These are phyloP conservation scores for Acinonyx jubatus DNA, from an alignment of 2,113 vertebrate genomes.

Conservation along the genomic window DNA sequence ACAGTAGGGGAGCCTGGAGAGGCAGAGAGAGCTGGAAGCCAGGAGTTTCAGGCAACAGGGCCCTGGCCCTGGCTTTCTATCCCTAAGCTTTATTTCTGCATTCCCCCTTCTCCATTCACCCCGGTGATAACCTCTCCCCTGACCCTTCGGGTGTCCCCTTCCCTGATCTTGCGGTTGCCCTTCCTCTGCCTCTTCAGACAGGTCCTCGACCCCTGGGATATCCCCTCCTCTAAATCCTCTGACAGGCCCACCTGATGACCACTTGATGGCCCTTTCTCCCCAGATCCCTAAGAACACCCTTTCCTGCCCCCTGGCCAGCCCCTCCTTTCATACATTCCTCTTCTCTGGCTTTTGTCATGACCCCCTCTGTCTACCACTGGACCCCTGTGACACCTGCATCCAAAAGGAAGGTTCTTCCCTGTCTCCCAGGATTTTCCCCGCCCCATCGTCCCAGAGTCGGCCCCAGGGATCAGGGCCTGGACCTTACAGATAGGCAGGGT, in stretches of 20 bases:
- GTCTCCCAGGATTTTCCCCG: neutral
- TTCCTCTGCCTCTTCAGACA: neutral
- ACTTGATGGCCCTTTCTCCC: neutral
- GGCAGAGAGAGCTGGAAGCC: neutral
- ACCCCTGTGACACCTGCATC: neutral
- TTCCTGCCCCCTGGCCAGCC: neutral
- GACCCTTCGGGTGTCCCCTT: neutral
- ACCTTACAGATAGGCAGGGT: neutral
- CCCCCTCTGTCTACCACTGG: neutral
- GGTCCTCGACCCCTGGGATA: neutral
- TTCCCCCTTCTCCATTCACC: neutral
- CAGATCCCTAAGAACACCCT: neutral
- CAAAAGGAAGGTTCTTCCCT: neutral
- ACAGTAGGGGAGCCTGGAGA: conserved; percentile 86
- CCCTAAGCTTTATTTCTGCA: neutral
- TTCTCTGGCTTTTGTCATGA: neutral
- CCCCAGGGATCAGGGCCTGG: neutral
- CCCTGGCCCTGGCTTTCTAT: neutral
- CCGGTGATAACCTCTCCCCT: neutral
- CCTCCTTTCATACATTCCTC: neutral
- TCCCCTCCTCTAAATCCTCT: neutral
- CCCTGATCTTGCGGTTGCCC: neutral
- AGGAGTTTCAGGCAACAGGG: neutral
- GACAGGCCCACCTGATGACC: neutral
- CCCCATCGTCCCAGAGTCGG: too few relatives aligned